Base-by-base conservation (phyloP, 2,797 vertebrate species). In the Phalloptychus januarius region DNA sequence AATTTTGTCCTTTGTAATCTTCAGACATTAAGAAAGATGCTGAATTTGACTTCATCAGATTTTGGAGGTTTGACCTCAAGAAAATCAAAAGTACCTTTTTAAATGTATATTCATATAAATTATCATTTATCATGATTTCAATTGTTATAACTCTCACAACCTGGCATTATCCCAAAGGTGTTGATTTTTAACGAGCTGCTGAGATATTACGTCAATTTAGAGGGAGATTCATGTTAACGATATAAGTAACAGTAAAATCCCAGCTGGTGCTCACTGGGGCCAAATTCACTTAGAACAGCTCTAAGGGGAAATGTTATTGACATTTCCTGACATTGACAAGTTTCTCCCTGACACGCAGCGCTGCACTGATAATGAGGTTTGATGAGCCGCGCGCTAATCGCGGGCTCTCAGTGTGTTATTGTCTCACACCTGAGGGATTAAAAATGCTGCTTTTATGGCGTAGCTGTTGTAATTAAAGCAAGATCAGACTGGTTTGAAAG, bases 321-420 rank as follows among this genome's bases (percentile, higher is more conserved):
- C 63, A 12, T 67, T 67, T 67, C 11, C 63, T 67, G 63, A 67
- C 63, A 67, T 40, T 40, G 63, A 67, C 63, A 67, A 40, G 38
- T 67, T 67, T 67, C 12, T 67, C 63, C 63, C 38, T 40, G 63
- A 67, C 63, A 67, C 25, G 38, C 63, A 67, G 63, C 38, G 6
- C 23, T 16, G 40, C 40, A 28, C 67, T 44, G 40, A 70, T 70
- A 44, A 70, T 70, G 67, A 70, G 67, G 23, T 70, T 70, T 70
- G 67, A 70, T 44, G 67, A 70, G 67, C 67, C 11, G 5, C 10
- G 0, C 5, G 13, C 40, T 70, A 44, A 42, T 70, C n/a, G 13
- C 28, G 13, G 67, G 67, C 67, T 44, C 25, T 44, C 5, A 1
- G 12, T 44, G 38, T 3, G 12, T 44, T 70, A 44, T 67, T 8